Percentiles rank a stretch among this genome's conserved stretches.
Evolutionary conservation across 2,113 vertebrate species (phyloP).

Genomic region (Phasianus colchicus): DNA sequence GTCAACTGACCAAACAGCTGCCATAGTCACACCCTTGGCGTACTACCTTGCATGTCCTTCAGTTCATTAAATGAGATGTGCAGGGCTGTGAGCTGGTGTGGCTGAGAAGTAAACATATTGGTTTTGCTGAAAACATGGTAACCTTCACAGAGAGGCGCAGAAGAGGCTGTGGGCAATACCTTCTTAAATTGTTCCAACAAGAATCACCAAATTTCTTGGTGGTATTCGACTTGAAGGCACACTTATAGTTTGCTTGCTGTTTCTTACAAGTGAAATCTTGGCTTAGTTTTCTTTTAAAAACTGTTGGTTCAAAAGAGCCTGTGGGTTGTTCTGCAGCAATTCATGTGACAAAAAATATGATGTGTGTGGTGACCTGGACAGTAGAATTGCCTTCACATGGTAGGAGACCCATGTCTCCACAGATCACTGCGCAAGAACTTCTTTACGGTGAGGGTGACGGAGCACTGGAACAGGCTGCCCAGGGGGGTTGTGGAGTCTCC

Average conservation of each 20-base stretch:
- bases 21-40: neutral
- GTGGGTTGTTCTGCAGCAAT: neutral
- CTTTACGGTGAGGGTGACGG: too few relatives aligned
- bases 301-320: neutral
- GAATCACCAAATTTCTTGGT: neutral
- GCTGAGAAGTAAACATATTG: neutral
- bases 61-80: neutral
- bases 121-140: neutral
- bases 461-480: too few relatives aligned
- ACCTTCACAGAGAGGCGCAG: neutral
- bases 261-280: neutral
- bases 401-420: neutral
- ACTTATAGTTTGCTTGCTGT: neutral
- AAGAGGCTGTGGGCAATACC: neutral
- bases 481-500: too few relatives aligned
- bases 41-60: neutral
- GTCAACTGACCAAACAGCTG: neutral
- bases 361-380: neutral
- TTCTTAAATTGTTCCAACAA: neutral
- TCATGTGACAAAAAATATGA: neutral
- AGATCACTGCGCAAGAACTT: too few relatives aligned
- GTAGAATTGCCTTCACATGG: neutral
- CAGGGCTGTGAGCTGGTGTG: neutral
- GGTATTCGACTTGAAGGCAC: neutral
- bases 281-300: neutral